Percentiles rank a stretch among this genome's conserved stretches.
Evolutionary conservation across 2,113 vertebrate genomes (phyloP).

Genomic region (Leptosomus discolor): DNA sequence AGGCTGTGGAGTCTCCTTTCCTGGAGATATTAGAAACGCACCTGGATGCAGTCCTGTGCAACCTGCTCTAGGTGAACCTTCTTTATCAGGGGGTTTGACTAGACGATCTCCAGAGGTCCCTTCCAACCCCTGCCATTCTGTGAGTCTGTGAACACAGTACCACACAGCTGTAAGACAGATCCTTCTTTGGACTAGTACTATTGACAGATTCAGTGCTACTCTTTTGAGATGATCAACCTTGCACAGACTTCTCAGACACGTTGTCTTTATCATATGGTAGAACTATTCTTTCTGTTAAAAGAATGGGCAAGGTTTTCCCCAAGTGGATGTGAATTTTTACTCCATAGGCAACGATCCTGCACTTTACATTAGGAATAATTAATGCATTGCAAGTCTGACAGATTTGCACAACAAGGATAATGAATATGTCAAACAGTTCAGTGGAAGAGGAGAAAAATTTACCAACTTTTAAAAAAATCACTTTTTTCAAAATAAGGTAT

Average conservation of each 20-base stretch:
- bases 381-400: not conserved
- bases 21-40: no score
- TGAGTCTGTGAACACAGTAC: no score
- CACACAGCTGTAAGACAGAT: not conserved
- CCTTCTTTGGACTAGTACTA: not conserved
- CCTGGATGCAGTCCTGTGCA: no score
- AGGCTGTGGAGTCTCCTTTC: no score
- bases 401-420: not conserved
- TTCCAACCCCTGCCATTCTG: no score
- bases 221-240: not conserved
- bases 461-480: not conserved
- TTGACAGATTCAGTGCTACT: not conserved
- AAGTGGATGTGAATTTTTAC: not conserved
- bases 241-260: not conserved
- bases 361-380: not conserved
- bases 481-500: not conserved
- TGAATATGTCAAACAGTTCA: accelerated
- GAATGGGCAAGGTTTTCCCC: not conserved
- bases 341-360: not conserved
- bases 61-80: no score
- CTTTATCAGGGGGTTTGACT: no score
- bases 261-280: not conserved
- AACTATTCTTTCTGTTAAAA: not conserved
- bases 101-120: no score
- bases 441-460: not conserved